Percentiles rank a stretch among this genome's conserved stretches.
phyloP scores from a whole-genome alignment of 2,888 invertebrate genomes.

The Sthenelais limicola region DNA sequence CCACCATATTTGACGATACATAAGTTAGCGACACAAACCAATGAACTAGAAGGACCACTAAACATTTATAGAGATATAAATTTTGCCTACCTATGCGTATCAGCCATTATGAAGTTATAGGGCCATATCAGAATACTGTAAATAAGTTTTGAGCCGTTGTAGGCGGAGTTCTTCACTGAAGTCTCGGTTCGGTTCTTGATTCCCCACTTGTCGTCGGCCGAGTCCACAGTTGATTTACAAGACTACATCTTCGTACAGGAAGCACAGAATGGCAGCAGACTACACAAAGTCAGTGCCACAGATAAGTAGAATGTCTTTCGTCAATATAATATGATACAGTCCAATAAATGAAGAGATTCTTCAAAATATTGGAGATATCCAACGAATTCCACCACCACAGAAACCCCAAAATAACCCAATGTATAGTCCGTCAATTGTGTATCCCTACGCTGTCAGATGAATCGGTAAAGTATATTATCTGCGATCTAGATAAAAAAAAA shows the following conservation, averaged over 20 bases:
- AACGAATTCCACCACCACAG: conserved; percentile 35
- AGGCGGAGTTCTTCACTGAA: conserved; percentile 37
- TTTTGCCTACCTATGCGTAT: conserved; percentile 22
- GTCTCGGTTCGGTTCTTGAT: conserved; percentile 28
- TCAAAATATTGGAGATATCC: conserved; percentile 34
- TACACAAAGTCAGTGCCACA: neutral
- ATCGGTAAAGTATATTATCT: neutral
- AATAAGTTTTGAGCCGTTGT: conserved; percentile 33
- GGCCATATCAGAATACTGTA: conserved; percentile 14
- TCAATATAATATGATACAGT: conserved; percentile 22
- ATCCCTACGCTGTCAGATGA: neutral
- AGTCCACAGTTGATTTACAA: neutral
- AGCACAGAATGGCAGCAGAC: neutral
- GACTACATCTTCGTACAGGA: conserved; percentile 27
- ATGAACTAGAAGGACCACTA: too few species aligned
- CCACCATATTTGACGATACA: conserved; percentile 39
- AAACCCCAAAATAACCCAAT: conserved; percentile 39
- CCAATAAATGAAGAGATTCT: conserved; percentile 21
- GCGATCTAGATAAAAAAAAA: neutral
- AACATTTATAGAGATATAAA: too few species aligned
- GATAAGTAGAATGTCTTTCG: conserved; percentile 12
- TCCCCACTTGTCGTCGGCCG: neutral
- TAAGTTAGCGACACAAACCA: too few species aligned
- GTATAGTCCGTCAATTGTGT: conserved; percentile 18
- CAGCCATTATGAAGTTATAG: conserved; percentile 34